Conservation (phyloP, 2,888 invertebrate species). For the Caenorhabditis sp. region DNA sequence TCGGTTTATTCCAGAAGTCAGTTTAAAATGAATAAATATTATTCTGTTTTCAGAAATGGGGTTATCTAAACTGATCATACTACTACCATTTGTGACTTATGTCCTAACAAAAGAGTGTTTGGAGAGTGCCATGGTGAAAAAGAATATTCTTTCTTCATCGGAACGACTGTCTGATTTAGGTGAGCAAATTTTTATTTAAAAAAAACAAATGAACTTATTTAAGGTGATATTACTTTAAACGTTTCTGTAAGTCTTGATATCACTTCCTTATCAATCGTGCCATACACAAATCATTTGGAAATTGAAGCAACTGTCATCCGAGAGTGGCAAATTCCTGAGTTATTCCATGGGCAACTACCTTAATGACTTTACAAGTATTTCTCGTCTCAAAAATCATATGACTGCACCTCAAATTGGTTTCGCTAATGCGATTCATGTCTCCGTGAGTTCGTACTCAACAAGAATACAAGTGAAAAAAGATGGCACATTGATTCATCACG, state of each 20-base stretch:
- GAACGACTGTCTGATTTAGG: no score
- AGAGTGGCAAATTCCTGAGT: slow-evolving; percentile 1
- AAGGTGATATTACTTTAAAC: neutral
- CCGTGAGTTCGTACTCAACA: neutral
- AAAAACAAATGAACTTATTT: no score
- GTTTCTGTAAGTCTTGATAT: slow-evolving; percentile 5
- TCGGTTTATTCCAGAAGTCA: no score
- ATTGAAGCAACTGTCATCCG: slow-evolving; percentile 6
- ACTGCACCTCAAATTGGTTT: slow-evolving; percentile 3
- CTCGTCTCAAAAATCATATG: neutral
- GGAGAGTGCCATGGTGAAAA: no score
- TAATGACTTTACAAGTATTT: slow-evolving; percentile 10
- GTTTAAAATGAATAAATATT: no score
- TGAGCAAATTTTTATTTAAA: no score
- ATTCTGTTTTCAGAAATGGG: no score
- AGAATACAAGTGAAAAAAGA: neutral
- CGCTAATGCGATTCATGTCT: neutral
- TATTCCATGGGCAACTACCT: no score
- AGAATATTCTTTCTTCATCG: no score
- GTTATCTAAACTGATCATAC: no score
- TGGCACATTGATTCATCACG: slow-evolving; percentile 7
- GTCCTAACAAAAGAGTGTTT: no score
- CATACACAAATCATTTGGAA: slow-evolving; percentile 15
- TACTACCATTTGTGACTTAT: no score
- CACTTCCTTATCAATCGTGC: slow-evolving; percentile 9